Conservation (phyloP, 2,113 vertebrate species). For the Elaphurus davidianus region DNA sequence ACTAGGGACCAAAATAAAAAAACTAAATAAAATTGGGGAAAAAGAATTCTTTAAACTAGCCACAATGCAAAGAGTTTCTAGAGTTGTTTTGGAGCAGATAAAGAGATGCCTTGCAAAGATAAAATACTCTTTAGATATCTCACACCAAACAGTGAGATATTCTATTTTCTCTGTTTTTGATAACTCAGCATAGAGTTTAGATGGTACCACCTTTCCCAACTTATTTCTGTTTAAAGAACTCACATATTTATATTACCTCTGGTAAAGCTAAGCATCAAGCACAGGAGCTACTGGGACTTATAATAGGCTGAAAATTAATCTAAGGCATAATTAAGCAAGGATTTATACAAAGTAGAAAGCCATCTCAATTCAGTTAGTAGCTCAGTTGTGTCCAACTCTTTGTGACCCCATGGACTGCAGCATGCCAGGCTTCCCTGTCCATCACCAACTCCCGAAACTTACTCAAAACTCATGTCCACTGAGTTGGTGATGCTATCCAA, state of each 20-base stretch:
- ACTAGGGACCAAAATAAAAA: background rate
- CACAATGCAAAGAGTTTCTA: background rate
- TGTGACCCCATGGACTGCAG: background rate
- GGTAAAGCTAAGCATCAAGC: background rate
- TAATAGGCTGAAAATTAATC: slow-evolving; percentile 4
- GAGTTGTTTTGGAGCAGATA: background rate
- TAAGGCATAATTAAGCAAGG: background rate
- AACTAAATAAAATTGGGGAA: background rate
- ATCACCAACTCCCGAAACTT: background rate
- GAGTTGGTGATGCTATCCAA: background rate
- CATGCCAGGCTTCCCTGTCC: background rate
- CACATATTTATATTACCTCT: slow-evolving; percentile 14
- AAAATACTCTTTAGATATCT: background rate
- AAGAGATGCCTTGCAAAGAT: background rate
- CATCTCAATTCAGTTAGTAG: background rate
- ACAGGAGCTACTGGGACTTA: background rate
- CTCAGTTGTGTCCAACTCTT: background rate
- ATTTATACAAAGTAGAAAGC: background rate
- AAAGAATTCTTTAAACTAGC: background rate
- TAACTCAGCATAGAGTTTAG: background rate
- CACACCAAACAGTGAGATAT: background rate
- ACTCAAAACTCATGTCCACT: background rate
- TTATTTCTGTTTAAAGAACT: slow-evolving; percentile 25
- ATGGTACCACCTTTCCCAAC: background rate
- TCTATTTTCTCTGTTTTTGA: slow-evolving; percentile 15